Evolutionary conservation across 2,797 vertebrate species (phyloP).

Genomic region (Basileuterus tristriatus): DNA sequence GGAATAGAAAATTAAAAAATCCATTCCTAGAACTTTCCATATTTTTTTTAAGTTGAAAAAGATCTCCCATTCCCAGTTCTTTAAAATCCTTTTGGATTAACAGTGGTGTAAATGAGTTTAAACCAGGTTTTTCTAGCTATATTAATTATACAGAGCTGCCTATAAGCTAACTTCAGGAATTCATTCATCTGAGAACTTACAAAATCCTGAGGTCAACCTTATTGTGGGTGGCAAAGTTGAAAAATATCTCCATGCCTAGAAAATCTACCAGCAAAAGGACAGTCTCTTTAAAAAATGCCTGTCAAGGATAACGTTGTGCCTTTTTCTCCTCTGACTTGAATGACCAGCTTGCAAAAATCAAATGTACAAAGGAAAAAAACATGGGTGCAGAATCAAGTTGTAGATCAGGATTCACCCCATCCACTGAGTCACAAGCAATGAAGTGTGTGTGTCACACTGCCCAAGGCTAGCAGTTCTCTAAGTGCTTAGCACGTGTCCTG

Average conservation of each 20-base stretch:
- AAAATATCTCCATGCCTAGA: neutral
- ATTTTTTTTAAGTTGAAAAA: neutral
- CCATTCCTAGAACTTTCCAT: neutral
- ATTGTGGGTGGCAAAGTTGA: neutral
- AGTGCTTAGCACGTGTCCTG: neutral
- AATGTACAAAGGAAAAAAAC: neutral
- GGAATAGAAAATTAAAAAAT: neutral
- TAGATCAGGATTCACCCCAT: neutral
- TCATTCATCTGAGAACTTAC: neutral
- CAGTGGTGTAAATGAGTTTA: neutral
- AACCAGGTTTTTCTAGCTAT: neutral
- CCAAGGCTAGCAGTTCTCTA: neutral
- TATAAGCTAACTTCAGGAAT: neutral
- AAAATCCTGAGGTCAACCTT: neutral
- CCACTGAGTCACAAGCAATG: neutral
- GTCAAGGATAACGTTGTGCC: neutral
- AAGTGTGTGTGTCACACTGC: rapidly evolving
- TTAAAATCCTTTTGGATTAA: neutral
- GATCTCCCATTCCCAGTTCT: neutral
- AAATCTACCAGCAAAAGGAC: neutral
- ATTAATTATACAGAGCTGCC: neutral
- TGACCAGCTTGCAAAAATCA: neutral
- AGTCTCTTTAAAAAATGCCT: neutral
- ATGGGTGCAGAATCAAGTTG: neutral
- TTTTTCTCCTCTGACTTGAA: neutral